Conservation (phyloP, 2,888 invertebrate genomes). For the Endomychus coccineus region DNA sequence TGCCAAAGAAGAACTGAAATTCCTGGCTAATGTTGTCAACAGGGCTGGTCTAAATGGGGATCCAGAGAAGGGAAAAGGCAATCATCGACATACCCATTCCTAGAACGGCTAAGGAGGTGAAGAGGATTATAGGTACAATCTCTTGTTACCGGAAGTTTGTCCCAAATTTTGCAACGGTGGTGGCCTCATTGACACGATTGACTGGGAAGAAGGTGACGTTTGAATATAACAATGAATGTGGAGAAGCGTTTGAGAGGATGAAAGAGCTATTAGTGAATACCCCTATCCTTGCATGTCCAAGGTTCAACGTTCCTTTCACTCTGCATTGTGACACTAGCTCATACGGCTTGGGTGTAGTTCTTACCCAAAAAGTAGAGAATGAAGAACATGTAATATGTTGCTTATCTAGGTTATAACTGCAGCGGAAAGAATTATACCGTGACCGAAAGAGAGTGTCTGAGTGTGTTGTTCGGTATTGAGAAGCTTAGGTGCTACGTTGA, state of each 20-base stretch:
- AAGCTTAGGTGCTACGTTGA: slow-evolving; percentile 18
- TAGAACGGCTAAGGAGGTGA: slow-evolving; percentile 19
- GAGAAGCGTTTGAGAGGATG: slow-evolving; percentile 10
- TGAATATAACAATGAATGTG: slow-evolving; percentile 15
- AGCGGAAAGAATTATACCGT: slow-evolving; percentile 10
- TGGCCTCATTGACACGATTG: neutral
- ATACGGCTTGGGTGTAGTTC: slow-evolving; percentile 4
- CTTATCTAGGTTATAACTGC: neutral
- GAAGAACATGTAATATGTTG: slow-evolving; percentile 7
- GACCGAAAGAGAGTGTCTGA: slow-evolving; percentile 9
- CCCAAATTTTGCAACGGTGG: neutral
- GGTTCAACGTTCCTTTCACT: slow-evolving; percentile 2
- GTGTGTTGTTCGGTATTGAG: slow-evolving; percentile 9
- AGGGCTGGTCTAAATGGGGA: slow-evolving; percentile 21
- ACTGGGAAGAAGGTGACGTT: too few species aligned
- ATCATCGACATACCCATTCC: slow-evolving; percentile 26
- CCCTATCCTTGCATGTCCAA: slow-evolving; percentile 3
- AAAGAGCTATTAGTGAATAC: slow-evolving; percentile 3
- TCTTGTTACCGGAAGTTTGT: slow-evolving; percentile 30
- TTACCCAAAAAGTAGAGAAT: neutral
- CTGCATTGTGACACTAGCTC: slow-evolving; percentile 1
- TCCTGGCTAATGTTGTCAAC: slow-evolving; percentile 30
- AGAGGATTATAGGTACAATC: slow-evolving; percentile 28
- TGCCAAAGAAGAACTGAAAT: slow-evolving; percentile 20
- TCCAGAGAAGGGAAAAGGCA: slow-evolving; percentile 19